Conservation (phyloP, 2,797 vertebrate genomes). For the Falco berigora region DNA sequence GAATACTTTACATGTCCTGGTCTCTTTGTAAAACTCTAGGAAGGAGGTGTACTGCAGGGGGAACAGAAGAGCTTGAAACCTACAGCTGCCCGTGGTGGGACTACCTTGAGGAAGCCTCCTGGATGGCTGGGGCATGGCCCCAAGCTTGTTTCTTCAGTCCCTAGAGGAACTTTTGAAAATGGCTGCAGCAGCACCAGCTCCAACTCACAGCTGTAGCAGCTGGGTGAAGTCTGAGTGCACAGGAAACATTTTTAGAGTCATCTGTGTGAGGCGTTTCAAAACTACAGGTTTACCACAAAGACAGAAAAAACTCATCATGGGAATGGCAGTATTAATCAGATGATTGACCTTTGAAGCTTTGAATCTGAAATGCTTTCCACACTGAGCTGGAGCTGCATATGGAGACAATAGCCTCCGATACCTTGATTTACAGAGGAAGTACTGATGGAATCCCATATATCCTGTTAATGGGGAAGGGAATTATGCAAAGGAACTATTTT, state of each 20-base stretch:
- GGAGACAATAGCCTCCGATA: background rate
- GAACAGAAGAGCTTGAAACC: background rate
- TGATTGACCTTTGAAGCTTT: background rate
- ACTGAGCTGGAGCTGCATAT: background rate
- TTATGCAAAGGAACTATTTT: background rate
- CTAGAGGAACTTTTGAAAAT: background rate
- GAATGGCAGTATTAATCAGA: conserved; percentile 10
- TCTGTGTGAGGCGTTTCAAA: background rate
- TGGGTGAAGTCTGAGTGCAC: background rate
- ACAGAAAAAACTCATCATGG: background rate
- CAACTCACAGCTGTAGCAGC: background rate
- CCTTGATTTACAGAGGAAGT: conserved; percentile 33
- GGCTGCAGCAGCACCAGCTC: background rate
- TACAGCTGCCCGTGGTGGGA: background rate
- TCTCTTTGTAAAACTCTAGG: background rate
- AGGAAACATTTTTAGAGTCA: background rate
- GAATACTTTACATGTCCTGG: background rate
- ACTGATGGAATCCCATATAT: conserved; percentile 2
- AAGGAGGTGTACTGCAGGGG: background rate
- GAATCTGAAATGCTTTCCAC: background rate
- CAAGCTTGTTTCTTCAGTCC: background rate
- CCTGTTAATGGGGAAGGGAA: conserved; percentile 15
- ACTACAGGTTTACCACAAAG: background rate
- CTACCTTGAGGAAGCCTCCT: background rate
- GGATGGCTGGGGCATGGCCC: background rate